A percentile compares a stretch with the other conserved stretches of the same genome.
Evolutionary conservation across 2,113 vertebrate genomes (phyloP).

Genomic region (Ictidomys tridecemlineatus): DNA sequence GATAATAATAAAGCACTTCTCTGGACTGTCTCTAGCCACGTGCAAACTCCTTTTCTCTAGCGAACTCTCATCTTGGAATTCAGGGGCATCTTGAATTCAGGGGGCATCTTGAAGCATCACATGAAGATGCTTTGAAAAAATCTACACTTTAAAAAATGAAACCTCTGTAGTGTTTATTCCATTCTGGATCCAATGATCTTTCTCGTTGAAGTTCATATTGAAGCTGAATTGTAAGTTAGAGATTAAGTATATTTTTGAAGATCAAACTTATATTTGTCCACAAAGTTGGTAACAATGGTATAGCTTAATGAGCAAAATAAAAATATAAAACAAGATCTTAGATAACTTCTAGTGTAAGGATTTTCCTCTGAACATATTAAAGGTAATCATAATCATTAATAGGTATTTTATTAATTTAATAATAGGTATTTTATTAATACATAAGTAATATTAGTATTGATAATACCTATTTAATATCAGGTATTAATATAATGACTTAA

Average conservation of each 20-base stretch:
- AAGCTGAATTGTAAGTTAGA: not conserved
- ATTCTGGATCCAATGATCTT: not conserved
- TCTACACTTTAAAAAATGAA: not conserved
- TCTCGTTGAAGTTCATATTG: not conserved
- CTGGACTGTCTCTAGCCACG: not conserved
- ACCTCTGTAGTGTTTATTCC: not conserved
- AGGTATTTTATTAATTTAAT: too few relatives aligned
- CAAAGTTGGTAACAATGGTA: not conserved
- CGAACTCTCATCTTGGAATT: not conserved
- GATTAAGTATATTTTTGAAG: not conserved
- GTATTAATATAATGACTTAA: too few relatives aligned
- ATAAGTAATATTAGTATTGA: too few relatives aligned
- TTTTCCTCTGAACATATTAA: not conserved
- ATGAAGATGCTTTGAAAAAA: not conserved
- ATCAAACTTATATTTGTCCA: not conserved
- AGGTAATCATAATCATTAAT: not conserved
- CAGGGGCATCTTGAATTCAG: not conserved
- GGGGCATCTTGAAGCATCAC: not conserved
- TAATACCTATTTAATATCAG: too few relatives aligned
- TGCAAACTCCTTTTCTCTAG: not conserved
- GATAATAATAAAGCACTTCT: not conserved
- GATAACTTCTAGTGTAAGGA: not conserved
- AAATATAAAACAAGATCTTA: not conserved
- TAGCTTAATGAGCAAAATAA: not conserved
- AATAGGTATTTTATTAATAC: too few relatives aligned